Evolutionary conservation across 1,140 invertebrate species (phyloP).

Genomic region (Pseudomyrmex dendroicus): DNA sequence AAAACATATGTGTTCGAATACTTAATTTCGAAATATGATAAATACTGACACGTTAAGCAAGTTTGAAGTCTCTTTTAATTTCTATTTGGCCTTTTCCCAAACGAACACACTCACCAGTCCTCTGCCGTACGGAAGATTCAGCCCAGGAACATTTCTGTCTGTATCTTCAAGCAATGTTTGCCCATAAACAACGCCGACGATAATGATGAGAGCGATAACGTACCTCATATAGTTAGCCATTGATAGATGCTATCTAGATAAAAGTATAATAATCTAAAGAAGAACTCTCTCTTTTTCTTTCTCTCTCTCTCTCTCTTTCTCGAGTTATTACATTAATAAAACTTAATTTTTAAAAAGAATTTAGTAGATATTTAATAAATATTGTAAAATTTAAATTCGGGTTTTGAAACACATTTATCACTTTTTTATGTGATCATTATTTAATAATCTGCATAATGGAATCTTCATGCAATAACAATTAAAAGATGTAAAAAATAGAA

Average conservation of each 20-base stretch:
- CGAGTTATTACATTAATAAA: no score
- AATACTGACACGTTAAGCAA: neutral
- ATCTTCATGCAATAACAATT: no score
- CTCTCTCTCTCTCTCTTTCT: no score
- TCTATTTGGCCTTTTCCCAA: neutral
- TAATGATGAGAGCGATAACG: conserved; percentile 30
- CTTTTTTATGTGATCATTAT: no score
- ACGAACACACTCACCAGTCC: conserved; percentile 68
- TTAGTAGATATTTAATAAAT: no score
- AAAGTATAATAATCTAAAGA: neutral
- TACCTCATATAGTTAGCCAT: conserved; percentile 54
- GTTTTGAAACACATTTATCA: no score
- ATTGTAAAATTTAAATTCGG: no score
- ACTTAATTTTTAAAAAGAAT: no score
- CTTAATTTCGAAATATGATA: conserved; percentile 27
- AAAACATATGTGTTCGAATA: neutral
- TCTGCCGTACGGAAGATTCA: conserved; percentile 73
- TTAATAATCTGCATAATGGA: no score
- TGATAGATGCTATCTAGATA: neutral
- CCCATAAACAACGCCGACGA: conserved; percentile 44
- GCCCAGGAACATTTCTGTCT: conserved; percentile 66
- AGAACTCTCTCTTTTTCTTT: no score
- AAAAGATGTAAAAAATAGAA: no score
- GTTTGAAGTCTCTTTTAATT: neutral
- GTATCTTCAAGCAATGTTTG: conserved; percentile 70